Evolutionary conservation across 2,797 vertebrate species (phyloP).

Genomic region (Fundulus diaphanus): DNA sequence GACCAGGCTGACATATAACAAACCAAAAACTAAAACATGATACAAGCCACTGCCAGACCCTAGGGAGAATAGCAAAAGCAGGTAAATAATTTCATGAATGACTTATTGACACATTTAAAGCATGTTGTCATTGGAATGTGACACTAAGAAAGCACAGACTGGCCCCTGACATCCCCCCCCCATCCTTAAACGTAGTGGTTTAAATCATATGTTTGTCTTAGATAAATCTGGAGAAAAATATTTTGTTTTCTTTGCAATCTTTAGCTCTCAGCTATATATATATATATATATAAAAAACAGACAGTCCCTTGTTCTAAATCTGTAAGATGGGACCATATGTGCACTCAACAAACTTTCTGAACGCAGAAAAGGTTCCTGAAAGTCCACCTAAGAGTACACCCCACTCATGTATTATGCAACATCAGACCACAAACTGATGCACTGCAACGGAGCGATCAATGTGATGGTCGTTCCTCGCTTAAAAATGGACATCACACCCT

Average conservation of each 20-base stretch:
- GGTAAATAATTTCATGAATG: background rate
- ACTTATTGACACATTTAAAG: background rate
- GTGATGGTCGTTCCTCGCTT: background rate
- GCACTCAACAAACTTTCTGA: background rate
- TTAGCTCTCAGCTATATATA: background rate
- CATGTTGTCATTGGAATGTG: too few species aligned
- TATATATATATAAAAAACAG: too few species aligned
- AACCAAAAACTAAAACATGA: too few species aligned
- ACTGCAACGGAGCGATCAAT: background rate
- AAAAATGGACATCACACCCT: background rate
- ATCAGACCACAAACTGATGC: constrained; percentile 10
- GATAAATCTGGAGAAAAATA: background rate
- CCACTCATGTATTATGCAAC: background rate
- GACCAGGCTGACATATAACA: background rate
- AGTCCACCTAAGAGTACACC: background rate
- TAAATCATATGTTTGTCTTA: background rate
- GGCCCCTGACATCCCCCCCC: background rate
- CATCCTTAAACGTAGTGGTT: too few species aligned
- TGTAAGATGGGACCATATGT: background rate
- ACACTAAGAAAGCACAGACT: background rate
- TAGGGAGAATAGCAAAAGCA: background rate
- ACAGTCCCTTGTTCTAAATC: background rate
- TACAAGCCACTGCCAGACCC: background rate
- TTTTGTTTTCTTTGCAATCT: background rate
- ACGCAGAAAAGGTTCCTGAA: background rate